Evolutionary conservation across 1,140 invertebrate genomes (phyloP), one percentile per base, ranked within the genome.

Genomic region (Acromyrmex echinatior): DNA sequence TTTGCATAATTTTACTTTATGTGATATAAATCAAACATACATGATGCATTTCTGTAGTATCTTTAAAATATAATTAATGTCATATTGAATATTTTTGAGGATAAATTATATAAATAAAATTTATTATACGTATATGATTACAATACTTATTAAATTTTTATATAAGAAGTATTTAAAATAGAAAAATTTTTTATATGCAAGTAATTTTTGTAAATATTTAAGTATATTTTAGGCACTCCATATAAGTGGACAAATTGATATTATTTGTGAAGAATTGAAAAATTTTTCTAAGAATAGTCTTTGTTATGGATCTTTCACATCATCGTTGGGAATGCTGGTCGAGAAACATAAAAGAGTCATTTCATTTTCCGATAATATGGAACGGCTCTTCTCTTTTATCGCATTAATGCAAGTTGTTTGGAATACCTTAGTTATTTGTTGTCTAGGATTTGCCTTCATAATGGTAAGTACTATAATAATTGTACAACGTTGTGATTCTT

Each of bases 241-340:
- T 16, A 35, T 63, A n/a, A 76, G 88, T 10, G 88, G 88, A 2
- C 85, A 90, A 45, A 63, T 90, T 25, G 88, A 90, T 49, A 76
- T 90, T 35, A 65, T 90, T 3, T 68, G 89, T 35, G n/a, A 80
- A 1, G n/a, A 25, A 31, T 5, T 90, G 0, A 45, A 14, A 58
- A 49, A 39, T n/a, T 21, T 89, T n/a, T 70, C 60, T 16, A 5
- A 39, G 0, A 62, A 49, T 2, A 14, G 1, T 12, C 25, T 4
- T 39, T 16, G 49, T n/a, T 12, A 16, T 3, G 12, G 14, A 74
- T 53, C 31, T 16, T 14, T 14, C 1, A 21, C 0, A 12, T 3
- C 0, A 5, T 45, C 16, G 5, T 12, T 82, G 6, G 60, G 62
- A 60, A 21, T 14, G 5, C 12, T 87, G 28, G 58, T 86, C 0